phyloP scores from a whole-genome alignment of 2,113 vertebrate species.

The Malaclemys terrapin region DNA sequence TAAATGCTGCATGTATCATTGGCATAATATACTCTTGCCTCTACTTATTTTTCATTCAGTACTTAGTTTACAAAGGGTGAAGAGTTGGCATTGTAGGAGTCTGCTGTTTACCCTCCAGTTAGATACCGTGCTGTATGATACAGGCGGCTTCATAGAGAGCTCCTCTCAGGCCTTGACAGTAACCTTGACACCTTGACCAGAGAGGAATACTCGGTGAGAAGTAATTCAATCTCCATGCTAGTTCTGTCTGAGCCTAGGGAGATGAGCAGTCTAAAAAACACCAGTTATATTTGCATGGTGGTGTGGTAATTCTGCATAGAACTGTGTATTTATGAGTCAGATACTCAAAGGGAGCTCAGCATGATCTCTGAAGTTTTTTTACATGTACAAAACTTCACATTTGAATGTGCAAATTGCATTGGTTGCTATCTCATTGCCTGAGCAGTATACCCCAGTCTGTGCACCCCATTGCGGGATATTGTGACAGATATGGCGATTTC shows the following conservation, averaged over 20 bases:
- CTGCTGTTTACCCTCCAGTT: constrained; percentile 18
- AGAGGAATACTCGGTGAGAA: constrained; percentile 39
- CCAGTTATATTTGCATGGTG: background rate
- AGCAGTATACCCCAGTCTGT: background rate
- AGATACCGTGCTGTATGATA: background rate
- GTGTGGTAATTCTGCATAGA: background rate
- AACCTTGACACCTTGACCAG: background rate
- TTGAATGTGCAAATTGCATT: rapidly evolving
- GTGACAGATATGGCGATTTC: background rate
- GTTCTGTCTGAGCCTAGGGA: background rate
- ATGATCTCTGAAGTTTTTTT: background rate
- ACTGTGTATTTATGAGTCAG: rapidly evolving
- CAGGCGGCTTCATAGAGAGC: constrained; percentile 15
- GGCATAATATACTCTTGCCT: background rate
- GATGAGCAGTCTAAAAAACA: constrained; percentile 32
- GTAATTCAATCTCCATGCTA: background rate
- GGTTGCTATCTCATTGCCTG: background rate
- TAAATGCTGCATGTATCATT: background rate
- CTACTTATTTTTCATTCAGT: constrained; percentile 45
- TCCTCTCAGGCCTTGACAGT: constrained; percentile 8
- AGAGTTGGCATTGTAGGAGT: constrained; percentile 14
- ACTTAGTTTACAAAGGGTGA: constrained; percentile 29
- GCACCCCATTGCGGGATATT: background rate
- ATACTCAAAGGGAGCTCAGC: background rate
- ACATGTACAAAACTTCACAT: background rate